A percentile compares a stretch with the other conserved stretches of the same genome.
These are phyloP conservation scores for Myotis lucifugus DNA, from an alignment of 2,113 vertebrate species.

Conservation along the genomic window DNA sequence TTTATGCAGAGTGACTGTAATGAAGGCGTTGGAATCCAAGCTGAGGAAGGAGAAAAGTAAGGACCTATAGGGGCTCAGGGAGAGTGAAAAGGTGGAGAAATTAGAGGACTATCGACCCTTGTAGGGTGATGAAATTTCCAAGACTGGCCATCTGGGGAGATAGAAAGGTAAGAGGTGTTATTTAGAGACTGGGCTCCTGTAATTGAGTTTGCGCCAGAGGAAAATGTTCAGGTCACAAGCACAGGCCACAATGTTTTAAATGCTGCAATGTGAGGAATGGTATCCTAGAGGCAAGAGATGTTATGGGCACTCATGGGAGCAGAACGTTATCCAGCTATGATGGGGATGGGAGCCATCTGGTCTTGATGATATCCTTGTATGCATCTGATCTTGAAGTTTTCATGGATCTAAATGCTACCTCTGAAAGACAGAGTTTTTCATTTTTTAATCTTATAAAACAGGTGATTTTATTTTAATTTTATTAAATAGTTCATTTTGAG, in stretches of 20 bases:
- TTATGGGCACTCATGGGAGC: fast-evolving
- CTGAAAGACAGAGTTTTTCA: not conserved
- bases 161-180: not conserved
- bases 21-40: not conserved
- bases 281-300: not conserved
- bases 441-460: not conserved
- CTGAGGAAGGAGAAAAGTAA: not conserved
- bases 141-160: not conserved
- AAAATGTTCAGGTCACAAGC: not conserved
- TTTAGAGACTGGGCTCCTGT: not conserved
- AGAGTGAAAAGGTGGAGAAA: not conserved
- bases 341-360: not conserved
- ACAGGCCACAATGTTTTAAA: not conserved
- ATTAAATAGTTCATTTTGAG: not conserved
- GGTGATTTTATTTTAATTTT: not conserved
- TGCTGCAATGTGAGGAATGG: not conserved
- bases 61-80: no score
- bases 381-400: not conserved
- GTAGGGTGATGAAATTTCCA: not conserved
- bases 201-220: not conserved
- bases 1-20: fast-evolving
- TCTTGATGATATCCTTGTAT: not conserved
- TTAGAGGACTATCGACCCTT: no score
- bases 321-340: fast-evolving
- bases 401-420: not conserved